Evolutionary conservation across 2,113 vertebrate genomes (phyloP).

Genomic region (Microtus richardsoni): DNA sequence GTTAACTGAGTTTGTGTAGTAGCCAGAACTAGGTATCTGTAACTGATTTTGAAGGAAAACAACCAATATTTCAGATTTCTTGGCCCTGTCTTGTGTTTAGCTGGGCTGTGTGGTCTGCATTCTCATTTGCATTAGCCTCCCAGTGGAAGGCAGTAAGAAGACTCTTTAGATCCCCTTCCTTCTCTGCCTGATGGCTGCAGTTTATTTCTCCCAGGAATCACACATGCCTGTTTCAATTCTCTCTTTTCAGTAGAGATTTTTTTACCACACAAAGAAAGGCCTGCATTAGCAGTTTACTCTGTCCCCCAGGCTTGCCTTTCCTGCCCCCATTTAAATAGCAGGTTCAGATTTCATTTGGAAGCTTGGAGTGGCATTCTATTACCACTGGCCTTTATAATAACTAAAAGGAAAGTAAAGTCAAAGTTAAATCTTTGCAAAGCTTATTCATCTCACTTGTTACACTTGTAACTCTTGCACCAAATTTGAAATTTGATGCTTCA

Average conservation of each 20-base stretch:
- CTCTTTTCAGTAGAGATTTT: background rate
- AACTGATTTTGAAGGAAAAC: background rate
- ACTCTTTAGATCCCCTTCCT: background rate
- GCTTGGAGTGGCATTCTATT: background rate
- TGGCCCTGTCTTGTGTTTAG: background rate
- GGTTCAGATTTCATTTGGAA: background rate
- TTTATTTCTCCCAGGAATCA: constrained; percentile 22
- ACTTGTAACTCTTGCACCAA: background rate
- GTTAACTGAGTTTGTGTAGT: background rate
- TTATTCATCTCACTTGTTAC: background rate
- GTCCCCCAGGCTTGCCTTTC: constrained; percentile 13
- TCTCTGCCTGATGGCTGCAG: background rate
- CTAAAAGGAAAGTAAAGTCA: background rate
- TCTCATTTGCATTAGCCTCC: background rate
- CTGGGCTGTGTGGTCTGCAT: background rate
- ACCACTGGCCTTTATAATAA: background rate
- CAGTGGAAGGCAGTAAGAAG: background rate
- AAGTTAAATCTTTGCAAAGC: constrained; percentile 11
- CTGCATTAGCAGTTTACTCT: background rate
- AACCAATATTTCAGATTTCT: background rate
- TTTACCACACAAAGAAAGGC: background rate
- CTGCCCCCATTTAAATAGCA: background rate
- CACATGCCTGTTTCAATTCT: constrained; percentile 28
- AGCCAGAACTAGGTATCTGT: background rate
- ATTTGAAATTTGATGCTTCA: background rate